A percentile compares a stretch with the other conserved stretches of the same genome.
phyloP scores from a whole-genome alignment of 2,797 vertebrate species.

The Rhabdophis nuchalis region DNA sequence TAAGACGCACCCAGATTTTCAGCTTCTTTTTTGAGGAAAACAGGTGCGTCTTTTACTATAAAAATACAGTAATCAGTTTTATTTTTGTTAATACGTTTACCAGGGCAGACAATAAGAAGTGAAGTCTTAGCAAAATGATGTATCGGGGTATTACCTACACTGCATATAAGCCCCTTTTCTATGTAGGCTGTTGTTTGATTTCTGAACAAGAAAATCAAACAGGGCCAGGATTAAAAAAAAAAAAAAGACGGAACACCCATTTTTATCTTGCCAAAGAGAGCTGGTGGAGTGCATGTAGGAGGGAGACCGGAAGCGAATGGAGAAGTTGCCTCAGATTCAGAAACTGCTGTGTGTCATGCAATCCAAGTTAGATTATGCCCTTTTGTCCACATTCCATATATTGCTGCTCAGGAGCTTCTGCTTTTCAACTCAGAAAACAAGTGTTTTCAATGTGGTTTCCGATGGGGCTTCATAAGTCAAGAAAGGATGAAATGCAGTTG shows the following conservation, averaged over 20 bases:
- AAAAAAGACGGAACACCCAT: neutral
- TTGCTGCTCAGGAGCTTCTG: neutral
- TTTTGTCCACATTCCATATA: neutral
- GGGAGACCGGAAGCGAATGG: neutral
- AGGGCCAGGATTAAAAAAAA: neutral
- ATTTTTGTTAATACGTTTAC: neutral
- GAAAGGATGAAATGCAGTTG: neutral
- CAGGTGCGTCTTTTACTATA: too few species aligned
- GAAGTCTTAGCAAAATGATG: neutral
- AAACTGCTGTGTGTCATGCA: conserved; percentile 63
- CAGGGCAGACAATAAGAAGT: neutral
- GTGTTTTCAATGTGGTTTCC: conserved; percentile 72
- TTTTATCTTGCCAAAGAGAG: neutral
- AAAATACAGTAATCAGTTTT: neutral
- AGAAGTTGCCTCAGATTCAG: neutral
- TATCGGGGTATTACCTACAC: neutral
- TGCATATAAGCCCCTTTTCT: neutral
- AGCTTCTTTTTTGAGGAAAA: too few species aligned
- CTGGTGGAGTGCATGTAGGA: neutral
- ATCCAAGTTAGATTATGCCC: neutral
- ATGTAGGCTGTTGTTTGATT: neutral
- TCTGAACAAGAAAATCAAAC: neutral
- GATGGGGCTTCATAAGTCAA: neutral
- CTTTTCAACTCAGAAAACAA: conserved; percentile 34
- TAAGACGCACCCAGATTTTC: too few species aligned